A percentile compares a stretch with the other conserved stretches of the same genome.
phyloP scores from a whole-genome alignment of 2,113 vertebrate species.

The Acrocephalus arundinaceus region DNA sequence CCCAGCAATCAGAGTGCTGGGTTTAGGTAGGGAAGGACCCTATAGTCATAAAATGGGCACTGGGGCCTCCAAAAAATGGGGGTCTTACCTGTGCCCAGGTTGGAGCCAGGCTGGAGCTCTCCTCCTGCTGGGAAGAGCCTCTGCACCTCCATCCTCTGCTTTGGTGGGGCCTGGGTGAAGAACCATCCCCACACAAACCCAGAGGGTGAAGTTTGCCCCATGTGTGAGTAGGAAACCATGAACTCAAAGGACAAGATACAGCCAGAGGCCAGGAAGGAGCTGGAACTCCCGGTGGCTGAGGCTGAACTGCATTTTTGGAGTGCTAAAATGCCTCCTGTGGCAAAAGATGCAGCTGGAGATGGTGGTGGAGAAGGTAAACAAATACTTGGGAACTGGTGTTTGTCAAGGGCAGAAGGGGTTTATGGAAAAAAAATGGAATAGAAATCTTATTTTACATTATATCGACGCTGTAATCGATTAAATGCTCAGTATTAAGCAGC shows the following conservation, averaged over 20 bases:
- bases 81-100: too few relatives aligned
- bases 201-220: neutral
- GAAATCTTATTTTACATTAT: neutral
- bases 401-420: neutral
- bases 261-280: neutral
- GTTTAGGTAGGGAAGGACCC: neutral
- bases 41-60: neutral
- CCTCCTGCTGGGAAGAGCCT: neutral
- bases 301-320: neutral
- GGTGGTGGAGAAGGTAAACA: neutral
- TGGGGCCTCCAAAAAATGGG: accelerated
- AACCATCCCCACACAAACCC: neutral
- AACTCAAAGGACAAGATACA: neutral
- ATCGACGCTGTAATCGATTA: accelerated
- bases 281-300: neutral
- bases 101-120: neutral
- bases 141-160: neutral
- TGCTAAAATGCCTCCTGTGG: neutral
- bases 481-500: neutral
- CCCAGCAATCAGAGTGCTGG: neutral
- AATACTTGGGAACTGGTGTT: neutral
- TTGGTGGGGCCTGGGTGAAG: accelerated
- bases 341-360: neutral
- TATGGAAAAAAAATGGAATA: neutral
- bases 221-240: neutral